These are phyloP conservation scores for Odontesthes bonariensis DNA, from an alignment of 2,113 vertebrate species.

Conservation along the genomic window DNA sequence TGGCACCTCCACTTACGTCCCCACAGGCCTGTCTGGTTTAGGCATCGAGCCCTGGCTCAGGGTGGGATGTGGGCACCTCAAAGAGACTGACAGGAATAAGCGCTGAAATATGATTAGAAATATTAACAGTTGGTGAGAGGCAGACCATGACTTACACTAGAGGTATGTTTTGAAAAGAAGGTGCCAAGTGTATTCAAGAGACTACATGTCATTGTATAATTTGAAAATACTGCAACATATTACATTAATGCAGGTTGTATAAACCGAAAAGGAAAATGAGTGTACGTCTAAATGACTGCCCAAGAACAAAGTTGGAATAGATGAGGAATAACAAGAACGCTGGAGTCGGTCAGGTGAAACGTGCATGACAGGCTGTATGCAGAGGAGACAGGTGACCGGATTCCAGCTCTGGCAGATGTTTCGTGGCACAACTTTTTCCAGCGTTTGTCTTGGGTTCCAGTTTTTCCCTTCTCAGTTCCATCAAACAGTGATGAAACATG, in stretches of 20 bases:
- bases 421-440: conserved; percentile 37
- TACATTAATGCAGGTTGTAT: neutral
- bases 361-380: conserved; percentile 7
- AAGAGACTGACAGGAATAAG: conserved; percentile 35
- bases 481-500: conserved; percentile 51
- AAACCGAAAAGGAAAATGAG: neutral
- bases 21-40: conserved; percentile 48
- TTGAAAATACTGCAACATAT: neutral
- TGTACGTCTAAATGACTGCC: neutral
- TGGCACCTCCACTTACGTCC: conserved; percentile 58
- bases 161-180: conserved; percentile 18
- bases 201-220: neutral
- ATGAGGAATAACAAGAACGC: conserved; percentile 14
- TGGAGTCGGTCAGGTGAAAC: conserved; percentile 25
- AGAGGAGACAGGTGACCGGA: conserved; percentile 10
- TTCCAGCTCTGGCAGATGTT: conserved; percentile 16
- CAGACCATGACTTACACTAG: conserved; percentile 20
- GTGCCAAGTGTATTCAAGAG: neutral
- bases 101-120: conserved; percentile 45
- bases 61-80: conserved; percentile 44
- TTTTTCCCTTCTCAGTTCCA: conserved; percentile 37
- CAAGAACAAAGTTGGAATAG: neutral
- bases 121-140: conserved; percentile 19
- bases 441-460: conserved; percentile 21
- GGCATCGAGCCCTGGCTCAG: conserved; percentile 45